A percentile compares a stretch with the other conserved stretches of the same genome.
Conservation (phyloP, 53 echinoderm and acorn worm genomes). For the Mesocentrotus franciscanus region DNA sequence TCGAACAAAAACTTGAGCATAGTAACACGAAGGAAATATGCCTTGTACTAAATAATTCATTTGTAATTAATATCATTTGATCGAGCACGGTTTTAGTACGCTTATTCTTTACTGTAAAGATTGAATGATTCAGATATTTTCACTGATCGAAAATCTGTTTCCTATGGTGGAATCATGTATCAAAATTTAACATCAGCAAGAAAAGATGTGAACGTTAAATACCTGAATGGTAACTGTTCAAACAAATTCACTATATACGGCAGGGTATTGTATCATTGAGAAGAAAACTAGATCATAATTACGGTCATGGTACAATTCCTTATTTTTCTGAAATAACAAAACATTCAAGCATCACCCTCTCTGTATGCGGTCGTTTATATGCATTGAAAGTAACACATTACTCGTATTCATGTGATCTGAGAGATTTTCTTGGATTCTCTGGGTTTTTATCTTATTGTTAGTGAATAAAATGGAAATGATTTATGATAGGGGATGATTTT, state of each 20-base stretch:
- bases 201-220: background rate
- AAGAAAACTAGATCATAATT: background rate
- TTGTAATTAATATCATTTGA: too few relatives aligned
- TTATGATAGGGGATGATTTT: background rate
- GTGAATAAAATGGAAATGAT: background rate
- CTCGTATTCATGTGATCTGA: background rate
- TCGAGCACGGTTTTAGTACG: too few relatives aligned
- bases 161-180: background rate
- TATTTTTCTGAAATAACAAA: background rate
- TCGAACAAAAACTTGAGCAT: background rate
- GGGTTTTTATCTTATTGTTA: background rate
- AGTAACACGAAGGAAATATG: too few relatives aligned
- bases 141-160: too few relatives aligned
- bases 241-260: background rate
- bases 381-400: background rate
- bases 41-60: too few relatives aligned
- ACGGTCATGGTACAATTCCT: slow-evolving; percentile 18
- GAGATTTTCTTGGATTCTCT: background rate
- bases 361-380: background rate
- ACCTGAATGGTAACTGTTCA: background rate
- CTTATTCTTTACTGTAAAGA: too few relatives aligned
- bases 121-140: too few relatives aligned
- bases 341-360: background rate
- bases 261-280: background rate
- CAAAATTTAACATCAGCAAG: background rate